Conservation (phyloP, 1,140 invertebrate genomes). For the Pantala flavescens region DNA sequence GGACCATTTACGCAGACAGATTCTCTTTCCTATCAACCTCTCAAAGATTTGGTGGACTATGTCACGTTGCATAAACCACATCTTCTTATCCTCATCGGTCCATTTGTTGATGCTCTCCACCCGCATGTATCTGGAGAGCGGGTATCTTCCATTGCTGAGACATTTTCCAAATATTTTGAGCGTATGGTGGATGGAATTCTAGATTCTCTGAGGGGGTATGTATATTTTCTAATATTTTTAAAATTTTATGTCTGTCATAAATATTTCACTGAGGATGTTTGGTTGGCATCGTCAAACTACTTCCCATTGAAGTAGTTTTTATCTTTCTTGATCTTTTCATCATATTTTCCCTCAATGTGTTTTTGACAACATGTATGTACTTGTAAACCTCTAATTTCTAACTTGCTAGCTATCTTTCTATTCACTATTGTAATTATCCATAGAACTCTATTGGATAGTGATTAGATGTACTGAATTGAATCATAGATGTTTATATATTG, state of each 20-base stretch:
- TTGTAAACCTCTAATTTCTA: too few species aligned
- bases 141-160: slow-evolving; percentile 41
- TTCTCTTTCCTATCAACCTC: slow-evolving; percentile 65
- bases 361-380: too few species aligned
- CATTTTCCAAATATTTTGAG: slow-evolving; percentile 60
- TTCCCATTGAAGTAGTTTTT: too few species aligned
- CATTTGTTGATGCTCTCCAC: slow-evolving; percentile 66
- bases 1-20: slow-evolving; percentile 74
- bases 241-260: slow-evolving; percentile 20
- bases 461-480: too few species aligned
- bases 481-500: too few species aligned
- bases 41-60: slow-evolving; percentile 62
- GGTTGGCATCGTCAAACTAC: too few species aligned
- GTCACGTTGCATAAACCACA: slow-evolving; percentile 61
- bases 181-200: slow-evolving; percentile 53
- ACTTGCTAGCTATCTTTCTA: too few species aligned
- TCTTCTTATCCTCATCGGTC: slow-evolving; percentile 68
- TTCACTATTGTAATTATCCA: too few species aligned
- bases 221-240: slow-evolving; percentile 14
- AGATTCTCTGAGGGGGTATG: slow-evolving; percentile 39
- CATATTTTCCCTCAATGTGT: too few species aligned
- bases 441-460: too few species aligned
- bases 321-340: too few species aligned
- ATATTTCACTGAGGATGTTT: too few species aligned
- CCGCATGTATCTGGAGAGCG: slow-evolving; percentile 22